phyloP scores from a whole-genome alignment of 2,888 invertebrate species.

The Aspidiotus destructor region DNA sequence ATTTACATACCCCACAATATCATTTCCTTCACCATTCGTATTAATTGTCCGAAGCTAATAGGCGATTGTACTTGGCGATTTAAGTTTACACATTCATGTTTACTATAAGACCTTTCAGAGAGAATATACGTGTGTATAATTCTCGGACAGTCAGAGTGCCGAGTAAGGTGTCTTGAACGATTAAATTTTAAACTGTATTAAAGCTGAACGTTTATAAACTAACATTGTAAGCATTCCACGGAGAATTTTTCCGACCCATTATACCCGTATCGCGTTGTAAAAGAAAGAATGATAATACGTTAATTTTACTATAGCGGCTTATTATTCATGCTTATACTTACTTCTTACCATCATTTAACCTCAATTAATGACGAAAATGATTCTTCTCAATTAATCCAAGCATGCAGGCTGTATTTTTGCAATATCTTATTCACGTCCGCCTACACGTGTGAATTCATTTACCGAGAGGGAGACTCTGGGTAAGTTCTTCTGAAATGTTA shows the following conservation, averaged over 20 bases:
- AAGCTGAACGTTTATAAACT: neutral
- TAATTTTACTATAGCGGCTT: neutral
- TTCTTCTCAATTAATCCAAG: neutral
- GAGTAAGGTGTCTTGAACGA: too few relatives aligned
- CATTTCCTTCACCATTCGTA: too few relatives aligned
- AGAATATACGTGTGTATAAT: too few relatives aligned
- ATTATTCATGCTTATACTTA: neutral
- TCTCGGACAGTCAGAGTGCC: too few relatives aligned
- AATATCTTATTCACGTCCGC: constrained; percentile 13
- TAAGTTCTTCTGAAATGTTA: neutral
- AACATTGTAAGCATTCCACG: neutral
- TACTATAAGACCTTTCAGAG: too few relatives aligned
- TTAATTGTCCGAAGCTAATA: too few relatives aligned
- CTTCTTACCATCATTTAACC: constrained; percentile 22
- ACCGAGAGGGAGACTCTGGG: neutral
- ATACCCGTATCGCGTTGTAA: neutral
- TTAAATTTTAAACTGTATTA: too few relatives aligned
- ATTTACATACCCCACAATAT: too few relatives aligned
- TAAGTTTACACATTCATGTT: too few relatives aligned
- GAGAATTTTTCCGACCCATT: neutral
- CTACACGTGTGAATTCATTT: constrained; percentile 3
- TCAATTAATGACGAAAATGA: constrained; percentile 21
- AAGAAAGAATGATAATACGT: neutral
- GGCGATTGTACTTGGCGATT: too few relatives aligned
- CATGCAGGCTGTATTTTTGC: constrained; percentile 14